Percentiles rank a stretch among this genome's conserved stretches.
Conservation (phyloP, 2,888 invertebrate species). For the Sepiola atlantica region DNA sequence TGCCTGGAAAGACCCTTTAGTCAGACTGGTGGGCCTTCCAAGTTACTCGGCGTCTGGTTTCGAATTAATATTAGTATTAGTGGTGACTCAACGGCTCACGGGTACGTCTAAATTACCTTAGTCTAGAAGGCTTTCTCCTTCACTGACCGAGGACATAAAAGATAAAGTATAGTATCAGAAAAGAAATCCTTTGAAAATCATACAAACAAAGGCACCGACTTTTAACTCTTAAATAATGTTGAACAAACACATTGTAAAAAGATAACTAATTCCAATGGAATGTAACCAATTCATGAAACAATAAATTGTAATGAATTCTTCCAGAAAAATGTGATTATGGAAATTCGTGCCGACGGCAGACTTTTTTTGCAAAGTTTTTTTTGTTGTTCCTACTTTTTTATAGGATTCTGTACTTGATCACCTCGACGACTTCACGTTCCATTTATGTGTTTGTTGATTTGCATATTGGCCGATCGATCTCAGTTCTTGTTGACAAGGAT, state of each 20-base stretch:
- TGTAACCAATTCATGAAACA: neutral
- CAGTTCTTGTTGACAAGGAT: too few relatives aligned
- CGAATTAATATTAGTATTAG: too few relatives aligned
- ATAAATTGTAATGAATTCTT: neutral
- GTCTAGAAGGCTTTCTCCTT: too few relatives aligned
- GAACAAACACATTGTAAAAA: neutral
- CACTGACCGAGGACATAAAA: too few relatives aligned
- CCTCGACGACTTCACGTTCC: neutral
- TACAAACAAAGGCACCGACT: neutral
- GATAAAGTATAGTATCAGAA: too few relatives aligned
- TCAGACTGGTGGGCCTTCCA: too few relatives aligned
- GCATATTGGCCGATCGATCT: too few relatives aligned
- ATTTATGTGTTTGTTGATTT: neutral
- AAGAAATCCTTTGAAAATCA: neutral
- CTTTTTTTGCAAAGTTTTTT: neutral
- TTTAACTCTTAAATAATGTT: neutral
- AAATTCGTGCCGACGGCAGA: neutral
- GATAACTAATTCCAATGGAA: neutral
- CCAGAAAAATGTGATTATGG: neutral
- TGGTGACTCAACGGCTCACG: too few relatives aligned
- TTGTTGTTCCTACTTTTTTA: neutral
- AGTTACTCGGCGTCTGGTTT: too few relatives aligned
- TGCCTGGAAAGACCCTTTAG: too few relatives aligned
- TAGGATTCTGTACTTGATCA: neutral
- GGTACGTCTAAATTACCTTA: too few relatives aligned